Percentiles rank a stretch among this genome's conserved stretches.
phyloP scores from a whole-genome alignment of 2,113 vertebrate species.

The Gobiocypris rarus region DNA sequence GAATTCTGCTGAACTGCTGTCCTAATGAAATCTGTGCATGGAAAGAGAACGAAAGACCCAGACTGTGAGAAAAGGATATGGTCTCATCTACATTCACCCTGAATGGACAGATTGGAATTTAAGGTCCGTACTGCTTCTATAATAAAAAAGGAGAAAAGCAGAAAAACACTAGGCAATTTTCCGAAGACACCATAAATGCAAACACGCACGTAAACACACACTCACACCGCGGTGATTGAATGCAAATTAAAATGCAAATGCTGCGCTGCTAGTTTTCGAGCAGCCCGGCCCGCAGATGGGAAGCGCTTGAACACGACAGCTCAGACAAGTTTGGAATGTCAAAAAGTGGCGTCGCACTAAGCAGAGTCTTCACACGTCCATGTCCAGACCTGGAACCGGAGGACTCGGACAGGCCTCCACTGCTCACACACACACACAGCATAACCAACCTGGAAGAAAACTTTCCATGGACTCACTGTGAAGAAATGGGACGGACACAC shows the following conservation, averaged over 20 bases:
- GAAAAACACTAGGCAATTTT: slow-evolving; percentile 69
- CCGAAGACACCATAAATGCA: slow-evolving; percentile 37
- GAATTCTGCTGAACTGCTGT: neutral
- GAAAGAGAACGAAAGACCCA: neutral
- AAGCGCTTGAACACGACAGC: slow-evolving; percentile 47
- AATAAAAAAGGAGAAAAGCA: slow-evolving; percentile 64
- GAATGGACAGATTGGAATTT: slow-evolving; percentile 67
- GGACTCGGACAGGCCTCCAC: neutral
- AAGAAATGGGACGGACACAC: neutral
- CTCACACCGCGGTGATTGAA: slow-evolving; percentile 67
- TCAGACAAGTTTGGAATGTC: slow-evolving; percentile 39
- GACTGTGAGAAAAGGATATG: neutral
- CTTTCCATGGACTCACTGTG: neutral
- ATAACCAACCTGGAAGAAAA: neutral
- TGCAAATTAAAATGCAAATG: slow-evolving; percentile 81
- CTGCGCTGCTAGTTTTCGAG: slow-evolving; percentile 67
- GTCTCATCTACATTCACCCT: slow-evolving; percentile 58
- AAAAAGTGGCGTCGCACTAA: slow-evolving; percentile 17
- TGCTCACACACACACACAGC: neutral
- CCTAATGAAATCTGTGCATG: neutral
- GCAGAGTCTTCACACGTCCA: neutral
- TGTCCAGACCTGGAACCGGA: neutral
- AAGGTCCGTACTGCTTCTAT: slow-evolving; percentile 50
- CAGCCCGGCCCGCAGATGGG: slow-evolving; percentile 69
- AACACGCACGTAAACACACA: slow-evolving; percentile 32